Evolutionary conservation across 2,797 vertebrate species (phyloP), one percentile per base, ranked within the genome.

Genomic region (Aplochiton taeniatus): DNA sequence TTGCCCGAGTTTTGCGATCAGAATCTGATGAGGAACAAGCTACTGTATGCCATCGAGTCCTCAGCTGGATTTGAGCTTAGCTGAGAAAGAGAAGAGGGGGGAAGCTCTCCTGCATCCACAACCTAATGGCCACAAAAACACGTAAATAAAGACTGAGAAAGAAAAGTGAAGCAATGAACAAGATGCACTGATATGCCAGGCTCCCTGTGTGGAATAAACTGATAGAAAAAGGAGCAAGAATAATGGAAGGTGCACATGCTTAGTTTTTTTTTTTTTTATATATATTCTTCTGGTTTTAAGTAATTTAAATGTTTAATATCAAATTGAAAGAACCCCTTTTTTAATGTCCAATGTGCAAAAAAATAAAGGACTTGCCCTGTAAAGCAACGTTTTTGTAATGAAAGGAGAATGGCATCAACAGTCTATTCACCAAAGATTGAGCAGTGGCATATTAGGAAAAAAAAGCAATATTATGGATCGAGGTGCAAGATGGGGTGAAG

Each of bases 11-110:
- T 99, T 87, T 95, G 93, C 11, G 96, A 99, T 0, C 91, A 96
- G 78, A 89, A 94, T 9, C 92, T 95, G 69, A 95, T 99, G 95
- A 95, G 93, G 62, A 96, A 93, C 90, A 99, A 99, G 79, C 94
- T 99, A 49, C 93, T 99, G 19, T 99, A 99, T 8, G 98, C 98
- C 83, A 94, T 99, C 46, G 97, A 99, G 90, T 98, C 96, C 48
- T 95, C 97, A 0, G 95, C 98, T 4, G 98, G 98, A 67, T 99
- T 99, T 66, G 98, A 99, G 86, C 89, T 99, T 70, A 99, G 97
- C 93, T 98, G 96, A 98, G 91, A 59, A 41, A 4, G 19, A 18
- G 9, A 63, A 9, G 60, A 20, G 58, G 45, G 56, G 19, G 18
- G 54, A 0, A 31, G 54, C 1, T 14, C 4, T 5, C 71, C 75